Evolutionary conservation across 2,888 invertebrate species (phyloP).

Genomic region (Pseudococcus longispinus): DNA sequence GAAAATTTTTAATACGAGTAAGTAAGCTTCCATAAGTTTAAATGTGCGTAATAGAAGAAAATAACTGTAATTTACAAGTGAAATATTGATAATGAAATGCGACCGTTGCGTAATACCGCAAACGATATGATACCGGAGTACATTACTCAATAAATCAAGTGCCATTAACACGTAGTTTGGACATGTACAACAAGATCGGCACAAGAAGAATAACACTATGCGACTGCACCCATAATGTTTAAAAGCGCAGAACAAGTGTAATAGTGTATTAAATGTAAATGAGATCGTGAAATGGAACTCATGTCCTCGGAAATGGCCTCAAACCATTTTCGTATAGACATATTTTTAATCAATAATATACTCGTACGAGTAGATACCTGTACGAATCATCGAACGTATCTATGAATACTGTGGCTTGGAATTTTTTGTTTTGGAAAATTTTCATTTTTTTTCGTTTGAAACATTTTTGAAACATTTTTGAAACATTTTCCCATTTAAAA

Average conservation of each 20-base stretch:
- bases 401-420: too few relatives aligned
- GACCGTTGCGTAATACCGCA: not conserved
- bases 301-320: conserved; percentile 1
- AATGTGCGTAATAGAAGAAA: not conserved
- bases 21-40: not conserved
- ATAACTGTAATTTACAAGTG: conserved; percentile 9
- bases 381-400: too few relatives aligned
- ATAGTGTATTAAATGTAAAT: not conserved
- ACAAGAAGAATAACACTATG: not conserved
- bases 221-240: conserved; percentile 15
- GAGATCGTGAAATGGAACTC: not conserved
- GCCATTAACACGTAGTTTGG: conserved; percentile 15
- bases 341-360: not conserved
- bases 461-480: too few relatives aligned
- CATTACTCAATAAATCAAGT: conserved; percentile 26
- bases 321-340: not conserved
- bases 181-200: not conserved
- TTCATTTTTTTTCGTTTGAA: too few relatives aligned
- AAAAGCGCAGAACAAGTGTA: not conserved
- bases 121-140: not conserved
- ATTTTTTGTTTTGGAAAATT: too few relatives aligned
- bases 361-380: too few relatives aligned
- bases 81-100: conserved; percentile 17
- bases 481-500: too few relatives aligned
- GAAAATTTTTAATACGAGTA: too few relatives aligned